phyloP scores from a whole-genome alignment of 2,113 vertebrate species.

The Otolemur garnettii region DNA sequence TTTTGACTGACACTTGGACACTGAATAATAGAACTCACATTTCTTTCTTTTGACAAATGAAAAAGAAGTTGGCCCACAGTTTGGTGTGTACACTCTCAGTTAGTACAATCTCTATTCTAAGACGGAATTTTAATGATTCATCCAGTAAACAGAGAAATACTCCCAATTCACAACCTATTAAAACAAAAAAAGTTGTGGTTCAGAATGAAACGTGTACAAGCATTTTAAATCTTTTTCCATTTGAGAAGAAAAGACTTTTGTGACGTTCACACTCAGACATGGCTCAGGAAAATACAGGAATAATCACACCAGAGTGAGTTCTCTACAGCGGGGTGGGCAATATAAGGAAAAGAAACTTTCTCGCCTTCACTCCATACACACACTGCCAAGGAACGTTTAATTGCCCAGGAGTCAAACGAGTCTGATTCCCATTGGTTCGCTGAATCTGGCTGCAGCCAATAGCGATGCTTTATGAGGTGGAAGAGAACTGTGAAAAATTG shows the following conservation, averaged over 20 bases:
- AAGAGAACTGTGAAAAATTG: constrained; percentile 48
- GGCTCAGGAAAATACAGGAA: constrained; percentile 23
- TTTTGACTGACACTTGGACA: constrained; percentile 60
- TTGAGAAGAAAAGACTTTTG: constrained; percentile 40
- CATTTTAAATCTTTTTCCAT: not conserved
- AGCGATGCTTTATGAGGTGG: not conserved
- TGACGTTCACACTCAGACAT: not conserved
- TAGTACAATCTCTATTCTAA: not conserved
- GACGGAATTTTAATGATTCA: constrained; percentile 20
- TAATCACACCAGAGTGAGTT: not conserved
- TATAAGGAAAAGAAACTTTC: not conserved
- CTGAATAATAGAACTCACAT: constrained; percentile 57
- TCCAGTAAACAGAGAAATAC: constrained; percentile 54
- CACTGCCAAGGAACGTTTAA: not conserved
- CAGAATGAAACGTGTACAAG: not conserved
- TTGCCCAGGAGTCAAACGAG: not conserved
- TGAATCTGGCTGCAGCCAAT: constrained; percentile 7
- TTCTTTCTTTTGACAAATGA: constrained; percentile 31
- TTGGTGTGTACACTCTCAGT: not conserved
- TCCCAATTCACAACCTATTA: constrained; percentile 37
- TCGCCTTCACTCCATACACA: not conserved
- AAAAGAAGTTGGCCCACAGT: constrained; percentile 52
- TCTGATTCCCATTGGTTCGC: not conserved
- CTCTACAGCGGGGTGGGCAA: not conserved
- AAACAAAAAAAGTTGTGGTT: not conserved